Evolutionary conservation across 92 coral and sea anemone species (phyloP), one percentile per base, ranked within the genome.

Genomic region (Phenganax marumi): DNA sequence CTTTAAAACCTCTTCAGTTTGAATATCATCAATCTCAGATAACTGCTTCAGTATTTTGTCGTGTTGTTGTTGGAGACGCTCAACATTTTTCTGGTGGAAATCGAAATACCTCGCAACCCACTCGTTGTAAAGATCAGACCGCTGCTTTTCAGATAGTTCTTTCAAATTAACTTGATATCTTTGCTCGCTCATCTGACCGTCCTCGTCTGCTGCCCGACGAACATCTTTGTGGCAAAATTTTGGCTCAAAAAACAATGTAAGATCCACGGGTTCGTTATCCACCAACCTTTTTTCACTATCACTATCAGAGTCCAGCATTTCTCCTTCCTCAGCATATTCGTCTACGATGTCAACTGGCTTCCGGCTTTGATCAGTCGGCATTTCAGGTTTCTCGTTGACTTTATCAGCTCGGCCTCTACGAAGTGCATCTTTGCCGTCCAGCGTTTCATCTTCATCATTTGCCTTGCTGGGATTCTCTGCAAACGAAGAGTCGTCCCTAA

Each of bases 1-100:
- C 16, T 87, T 86, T 57, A 92, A 50, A n/a, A 89, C 63, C 54
- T 61, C 75, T 71, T 84, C 87, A 10, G 17, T 26, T 76, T 76
- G 81, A 25, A 76, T 76, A 21, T 24, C 57, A 9, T 55, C 69
- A 48, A 76, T 62, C 56, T 76, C 81, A 50, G 81, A 24, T 13
- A 55, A 12, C 65, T 39, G 81, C 11, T 24, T 11, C 22, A 62
- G 43, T 8, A 26, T 23, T 6, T 76, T 52, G 52, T 76, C 52
- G 69, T 76, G 52, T n/a, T 12, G 10, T 24, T 76, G 21, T 25
- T 52, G 68, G 3, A 54, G 54, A 54, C 33, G 3, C 52, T 54
- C 65, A 5, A 76, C 12, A 26, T 57, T 22, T 25, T 57, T 52
- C n/a, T 22, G 33, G 53, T 76, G 81, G 48, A 18, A 24, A 21